These are phyloP conservation scores for Arothron firmamentum DNA, from an alignment of 2,113 vertebrate species.

Conservation along the genomic window DNA sequence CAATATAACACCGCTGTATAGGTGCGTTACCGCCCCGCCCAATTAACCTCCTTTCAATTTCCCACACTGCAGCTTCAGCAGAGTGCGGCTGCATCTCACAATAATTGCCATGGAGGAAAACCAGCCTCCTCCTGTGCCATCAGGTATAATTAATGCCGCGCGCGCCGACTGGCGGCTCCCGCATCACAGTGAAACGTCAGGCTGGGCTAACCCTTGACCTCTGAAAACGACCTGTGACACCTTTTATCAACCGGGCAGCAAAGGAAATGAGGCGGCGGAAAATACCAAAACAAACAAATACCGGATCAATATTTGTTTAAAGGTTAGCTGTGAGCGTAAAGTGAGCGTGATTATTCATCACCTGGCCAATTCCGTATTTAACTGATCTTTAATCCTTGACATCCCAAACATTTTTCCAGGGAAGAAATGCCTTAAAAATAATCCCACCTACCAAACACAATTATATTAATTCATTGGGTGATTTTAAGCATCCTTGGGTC, in stretches of 20 bases:
- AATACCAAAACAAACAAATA: constrained; percentile 4
- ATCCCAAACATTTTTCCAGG: no score
- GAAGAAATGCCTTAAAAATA: no score
- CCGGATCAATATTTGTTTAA: constrained; percentile 11
- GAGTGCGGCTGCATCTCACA: constrained; percentile 27
- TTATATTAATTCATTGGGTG: neutral
- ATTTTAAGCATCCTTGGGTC: neutral
- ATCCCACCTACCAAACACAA: no score
- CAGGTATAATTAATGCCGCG: constrained; percentile 26
- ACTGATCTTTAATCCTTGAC: neutral
- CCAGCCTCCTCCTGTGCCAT: neutral
- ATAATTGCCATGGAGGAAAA: constrained; percentile 44
- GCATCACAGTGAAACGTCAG: neutral
- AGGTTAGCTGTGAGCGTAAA: neutral
- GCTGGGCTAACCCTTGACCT: constrained; percentile 14
- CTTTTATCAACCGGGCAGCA: neutral
- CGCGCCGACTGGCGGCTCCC: neutral
- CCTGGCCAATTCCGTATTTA: neutral
- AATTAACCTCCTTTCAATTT: constrained; percentile 53
- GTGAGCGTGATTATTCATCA: neutral
- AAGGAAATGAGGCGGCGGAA: constrained; percentile 17
- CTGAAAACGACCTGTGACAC: neutral
- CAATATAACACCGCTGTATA: constrained; percentile 21
- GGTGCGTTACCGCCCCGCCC: constrained; percentile 41
- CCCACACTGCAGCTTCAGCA: constrained; percentile 54